Conservation (phyloP, 2,888 invertebrate species). For the Cremastobaeus sp. region DNA sequence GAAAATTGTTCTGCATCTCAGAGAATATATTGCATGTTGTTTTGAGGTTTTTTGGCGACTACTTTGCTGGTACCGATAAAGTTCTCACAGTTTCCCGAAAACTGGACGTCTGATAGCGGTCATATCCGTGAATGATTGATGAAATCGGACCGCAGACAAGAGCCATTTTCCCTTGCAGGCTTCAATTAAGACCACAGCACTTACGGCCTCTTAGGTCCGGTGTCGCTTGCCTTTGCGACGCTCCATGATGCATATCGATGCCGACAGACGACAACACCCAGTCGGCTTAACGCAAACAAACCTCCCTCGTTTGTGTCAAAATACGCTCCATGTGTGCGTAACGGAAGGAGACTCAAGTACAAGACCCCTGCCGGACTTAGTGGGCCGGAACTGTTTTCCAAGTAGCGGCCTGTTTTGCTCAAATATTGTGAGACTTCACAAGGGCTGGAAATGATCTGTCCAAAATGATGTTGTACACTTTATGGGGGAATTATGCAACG, state of each 20-base stretch:
- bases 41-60: no score
- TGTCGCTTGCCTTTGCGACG: slow-evolving; percentile 70
- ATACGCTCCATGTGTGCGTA: slow-evolving; percentile 62
- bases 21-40: no score
- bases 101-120: slow-evolving; percentile 50
- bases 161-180: slow-evolving; percentile 60
- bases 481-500: slow-evolving; percentile 24
- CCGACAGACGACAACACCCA: slow-evolving; percentile 70
- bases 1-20: no score
- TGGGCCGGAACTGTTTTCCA: slow-evolving; percentile 57
- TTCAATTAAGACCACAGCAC: slow-evolving; percentile 64
- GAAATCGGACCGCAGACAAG: slow-evolving; percentile 65
- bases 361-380: slow-evolving; percentile 37
- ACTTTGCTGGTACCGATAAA: no score
- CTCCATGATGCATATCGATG: slow-evolving; percentile 72
- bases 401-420: slow-evolving; percentile 52
- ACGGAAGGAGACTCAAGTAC: slow-evolving; percentile 58
- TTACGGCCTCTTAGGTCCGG: slow-evolving; percentile 65
- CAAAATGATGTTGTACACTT: slow-evolving; percentile 18
- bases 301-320: slow-evolving; percentile 65
- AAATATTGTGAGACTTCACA: slow-evolving; percentile 48
- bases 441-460: slow-evolving; percentile 29
- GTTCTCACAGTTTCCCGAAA: slow-evolving; percentile 23
- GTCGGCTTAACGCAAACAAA: slow-evolving; percentile 62
- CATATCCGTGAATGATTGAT: slow-evolving; percentile 69